Base-by-base conservation (phyloP, 1,140 invertebrate genomes). In the Panagrolaimus sp. region DNA sequence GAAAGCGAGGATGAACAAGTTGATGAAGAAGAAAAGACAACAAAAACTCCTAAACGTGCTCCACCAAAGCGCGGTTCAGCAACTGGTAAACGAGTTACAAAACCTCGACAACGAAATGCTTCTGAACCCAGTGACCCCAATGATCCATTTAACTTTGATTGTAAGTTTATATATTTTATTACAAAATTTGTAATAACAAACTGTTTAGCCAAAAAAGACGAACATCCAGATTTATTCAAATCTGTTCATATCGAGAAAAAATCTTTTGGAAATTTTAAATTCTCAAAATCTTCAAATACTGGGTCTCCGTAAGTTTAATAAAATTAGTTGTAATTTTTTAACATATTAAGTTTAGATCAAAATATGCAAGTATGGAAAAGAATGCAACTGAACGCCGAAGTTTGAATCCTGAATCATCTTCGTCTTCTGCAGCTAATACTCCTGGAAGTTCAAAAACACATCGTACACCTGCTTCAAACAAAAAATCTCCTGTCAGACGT, bases 111-210 rank as follows among this genome's bases (percentile, higher is more conserved):
- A 38, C 32, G 32, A 7, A 38, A 38, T 38, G 32, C 32, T 38
- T 58, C 52, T 21, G 21, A 21, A 14, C 24, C 43, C 10, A 7
- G 5, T 72, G 75, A 65, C 24, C 28, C 24, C 24, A 48, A 71
- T 24, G 79, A 81, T 73, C 80, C 80, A 8, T 82, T 73, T 63
- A 74, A 79, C 48, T 67, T 82, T 24, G 71, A 75, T 32, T n/a
- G n/a, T n/a, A n/a, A n/a, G n/a, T n/a, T n/a, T n/a, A n/a, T n/a
- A n/a, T n/a, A n/a, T n/a, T n/a, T n/a, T n/a, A n/a, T n/a, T n/a
- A n/a, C n/a, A n/a, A n/a, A n/a, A n/a, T n/a, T n/a, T n/a, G n/a
- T n/a, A n/a, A n/a, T n/a, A n/a, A n/a, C n/a, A n/a, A n/a, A n/a
- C n/a, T n/a, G n/a, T n/a, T n/a, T n/a, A 38, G 64, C 68, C 0